These are phyloP conservation scores for Myiothlypis coronata DNA, from an alignment of 2,797 vertebrate species.

Conservation along the genomic window DNA sequence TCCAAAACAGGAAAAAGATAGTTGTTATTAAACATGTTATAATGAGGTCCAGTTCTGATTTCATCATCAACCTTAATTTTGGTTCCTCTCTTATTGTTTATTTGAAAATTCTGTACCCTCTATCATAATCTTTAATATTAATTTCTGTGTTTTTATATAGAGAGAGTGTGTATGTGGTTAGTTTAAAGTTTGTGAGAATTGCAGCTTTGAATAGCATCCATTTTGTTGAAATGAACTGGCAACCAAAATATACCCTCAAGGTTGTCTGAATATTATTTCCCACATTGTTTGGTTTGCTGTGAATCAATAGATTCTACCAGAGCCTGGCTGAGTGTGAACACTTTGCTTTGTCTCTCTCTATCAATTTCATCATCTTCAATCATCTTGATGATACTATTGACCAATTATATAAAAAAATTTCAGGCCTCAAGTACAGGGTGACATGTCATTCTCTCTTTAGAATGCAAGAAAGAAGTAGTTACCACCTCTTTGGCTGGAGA, in stretches of 20 bases:
- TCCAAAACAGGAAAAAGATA: neutral
- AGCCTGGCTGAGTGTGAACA: neutral
- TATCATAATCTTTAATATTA: neutral
- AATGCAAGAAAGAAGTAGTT: neutral
- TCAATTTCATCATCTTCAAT: neutral
- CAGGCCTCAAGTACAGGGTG: neutral
- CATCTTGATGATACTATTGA: neutral
- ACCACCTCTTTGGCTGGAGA: neutral
- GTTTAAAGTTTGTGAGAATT: neutral
- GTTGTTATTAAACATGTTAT: neutral
- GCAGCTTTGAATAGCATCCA: neutral
- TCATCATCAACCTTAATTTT: neutral
- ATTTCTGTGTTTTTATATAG: neutral
- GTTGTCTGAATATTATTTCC: neutral
- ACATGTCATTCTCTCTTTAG: rapidly evolving
- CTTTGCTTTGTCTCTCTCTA: neutral
- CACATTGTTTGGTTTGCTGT: neutral
- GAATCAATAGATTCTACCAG: slow-evolving; percentile 1
- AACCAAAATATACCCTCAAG: neutral
- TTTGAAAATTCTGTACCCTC: neutral
- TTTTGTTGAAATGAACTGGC: neutral
- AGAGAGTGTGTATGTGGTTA: neutral
- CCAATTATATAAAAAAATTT: neutral
- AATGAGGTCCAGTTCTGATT: neutral
- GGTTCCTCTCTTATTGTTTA: neutral